Evolutionary conservation across 2,113 vertebrate species (phyloP).

Genomic region (Anhinga anhinga): DNA sequence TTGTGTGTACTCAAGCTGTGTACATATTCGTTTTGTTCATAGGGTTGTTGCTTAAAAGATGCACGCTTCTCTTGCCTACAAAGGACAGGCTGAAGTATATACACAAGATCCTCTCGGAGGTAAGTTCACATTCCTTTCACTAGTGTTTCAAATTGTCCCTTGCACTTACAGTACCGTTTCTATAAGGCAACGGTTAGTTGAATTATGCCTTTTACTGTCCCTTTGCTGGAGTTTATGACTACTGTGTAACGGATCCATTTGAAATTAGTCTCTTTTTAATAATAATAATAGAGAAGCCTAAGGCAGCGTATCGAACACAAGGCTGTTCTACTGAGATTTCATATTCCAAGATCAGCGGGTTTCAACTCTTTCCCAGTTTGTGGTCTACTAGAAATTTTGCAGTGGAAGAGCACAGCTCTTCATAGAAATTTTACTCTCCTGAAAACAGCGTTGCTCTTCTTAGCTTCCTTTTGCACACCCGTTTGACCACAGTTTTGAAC

Average conservation of each 20-base stretch:
- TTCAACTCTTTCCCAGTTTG: background rate
- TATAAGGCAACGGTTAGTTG: accelerated
- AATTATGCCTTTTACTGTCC: background rate
- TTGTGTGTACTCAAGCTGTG: background rate
- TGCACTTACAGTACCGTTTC: accelerated
- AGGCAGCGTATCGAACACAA: background rate
- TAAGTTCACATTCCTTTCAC: conserved; percentile 38
- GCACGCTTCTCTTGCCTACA: conserved; percentile 85
- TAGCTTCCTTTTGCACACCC: background rate
- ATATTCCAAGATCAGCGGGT: background rate
- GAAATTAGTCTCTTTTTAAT: background rate
- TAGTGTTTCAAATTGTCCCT: accelerated
- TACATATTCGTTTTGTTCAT: background rate
- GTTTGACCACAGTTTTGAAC: background rate
- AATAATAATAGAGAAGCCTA: background rate
- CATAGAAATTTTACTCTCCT: background rate
- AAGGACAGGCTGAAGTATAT: conserved; percentile 86
- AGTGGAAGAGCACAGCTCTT: background rate
- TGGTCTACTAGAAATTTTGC: background rate
- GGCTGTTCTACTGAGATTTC: background rate
- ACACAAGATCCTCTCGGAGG: conserved; percentile 79
- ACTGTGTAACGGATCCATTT: background rate
- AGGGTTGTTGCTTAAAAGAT: conserved; percentile 91
- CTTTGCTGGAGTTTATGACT: background rate
- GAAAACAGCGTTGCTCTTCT: background rate